phyloP scores from a whole-genome alignment of 2,113 vertebrate species.

The Leuciscus idus region DNA sequence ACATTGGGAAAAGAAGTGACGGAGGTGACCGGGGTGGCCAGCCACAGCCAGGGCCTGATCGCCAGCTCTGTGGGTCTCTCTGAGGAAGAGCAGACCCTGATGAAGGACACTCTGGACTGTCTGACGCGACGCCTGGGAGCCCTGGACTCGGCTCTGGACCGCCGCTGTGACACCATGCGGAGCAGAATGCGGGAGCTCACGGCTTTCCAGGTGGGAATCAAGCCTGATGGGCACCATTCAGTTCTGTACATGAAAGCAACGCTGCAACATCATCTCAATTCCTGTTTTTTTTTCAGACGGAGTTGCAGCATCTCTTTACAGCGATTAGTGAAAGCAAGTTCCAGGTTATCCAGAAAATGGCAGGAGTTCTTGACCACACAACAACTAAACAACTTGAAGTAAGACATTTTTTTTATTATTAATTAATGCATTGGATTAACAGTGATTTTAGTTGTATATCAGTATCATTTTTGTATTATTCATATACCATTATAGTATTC shows the following conservation, averaged over 20 bases:
- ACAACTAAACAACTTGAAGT: slow-evolving; percentile 92
- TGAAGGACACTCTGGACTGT: slow-evolving; percentile 85
- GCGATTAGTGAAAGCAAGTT: slow-evolving; percentile 87
- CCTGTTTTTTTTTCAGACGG: slow-evolving; percentile 77
- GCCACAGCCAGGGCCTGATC: slow-evolving; percentile 81
- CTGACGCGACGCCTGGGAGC: slow-evolving; percentile 79
- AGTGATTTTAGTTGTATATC: neutral
- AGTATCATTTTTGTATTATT: neutral
- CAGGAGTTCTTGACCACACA: slow-evolving; percentile 81
- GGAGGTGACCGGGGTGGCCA: slow-evolving; percentile 84
- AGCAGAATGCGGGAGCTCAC: slow-evolving; percentile 84
- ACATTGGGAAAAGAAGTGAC: slow-evolving; percentile 87
- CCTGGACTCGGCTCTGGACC: slow-evolving; percentile 83
- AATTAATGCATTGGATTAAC: neutral
- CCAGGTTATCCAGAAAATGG: slow-evolving; percentile 85
- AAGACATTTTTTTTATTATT: slow-evolving; percentile 20
- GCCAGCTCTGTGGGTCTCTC: slow-evolving; percentile 71
- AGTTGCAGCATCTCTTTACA: slow-evolving; percentile 86
- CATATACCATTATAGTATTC: neutral
- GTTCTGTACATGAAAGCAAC: neutral
- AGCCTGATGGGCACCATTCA: neutral
- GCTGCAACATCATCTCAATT: neutral
- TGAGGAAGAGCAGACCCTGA: slow-evolving; percentile 78
- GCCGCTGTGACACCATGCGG: slow-evolving; percentile 86
- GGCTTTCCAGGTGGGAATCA: slow-evolving; percentile 83